Evolutionary conservation across 2,888 invertebrate genomes (phyloP).

Genomic region (Pyrrhosoma nymphula): DNA sequence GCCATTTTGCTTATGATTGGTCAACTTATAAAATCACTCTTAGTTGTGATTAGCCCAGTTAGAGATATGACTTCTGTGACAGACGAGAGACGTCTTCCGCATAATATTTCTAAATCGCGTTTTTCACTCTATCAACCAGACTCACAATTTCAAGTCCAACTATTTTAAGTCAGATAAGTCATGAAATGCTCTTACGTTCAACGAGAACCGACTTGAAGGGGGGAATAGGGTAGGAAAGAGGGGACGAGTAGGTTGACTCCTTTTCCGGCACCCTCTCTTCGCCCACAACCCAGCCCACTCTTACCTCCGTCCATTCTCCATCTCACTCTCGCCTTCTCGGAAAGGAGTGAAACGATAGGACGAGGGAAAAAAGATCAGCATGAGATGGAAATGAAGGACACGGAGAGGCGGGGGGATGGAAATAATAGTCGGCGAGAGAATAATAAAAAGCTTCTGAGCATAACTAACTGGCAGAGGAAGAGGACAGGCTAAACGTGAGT

Average conservation of each 20-base stretch:
- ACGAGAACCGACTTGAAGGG: neutral
- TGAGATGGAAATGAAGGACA: neutral
- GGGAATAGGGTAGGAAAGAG: neutral
- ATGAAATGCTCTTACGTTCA: too few species aligned
- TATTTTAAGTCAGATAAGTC: too few species aligned
- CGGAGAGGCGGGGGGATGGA: neutral
- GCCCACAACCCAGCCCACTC: neutral
- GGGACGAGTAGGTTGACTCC: neutral
- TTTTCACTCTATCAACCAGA: too few species aligned
- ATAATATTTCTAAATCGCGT: too few species aligned
- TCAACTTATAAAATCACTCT: too few species aligned
- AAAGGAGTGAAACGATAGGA: neutral
- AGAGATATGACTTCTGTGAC: too few species aligned
- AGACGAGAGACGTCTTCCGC: too few species aligned
- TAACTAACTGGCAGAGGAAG: neutral
- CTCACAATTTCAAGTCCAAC: too few species aligned
- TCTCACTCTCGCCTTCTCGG: neutral
- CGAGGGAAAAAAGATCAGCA: neutral
- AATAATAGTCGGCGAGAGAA: neutral
- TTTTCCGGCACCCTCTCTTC: neutral
- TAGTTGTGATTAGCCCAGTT: too few species aligned
- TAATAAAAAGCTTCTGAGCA: neutral
- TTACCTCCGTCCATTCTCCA: neutral
- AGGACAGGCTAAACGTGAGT: too few species aligned
- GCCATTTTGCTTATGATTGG: too few species aligned